A percentile compares a stretch with the other conserved stretches of the same genome.
Evolutionary conservation across 2,888 invertebrate genomes (phyloP).

Genomic region (Heteromyza rotundicornis): DNA sequence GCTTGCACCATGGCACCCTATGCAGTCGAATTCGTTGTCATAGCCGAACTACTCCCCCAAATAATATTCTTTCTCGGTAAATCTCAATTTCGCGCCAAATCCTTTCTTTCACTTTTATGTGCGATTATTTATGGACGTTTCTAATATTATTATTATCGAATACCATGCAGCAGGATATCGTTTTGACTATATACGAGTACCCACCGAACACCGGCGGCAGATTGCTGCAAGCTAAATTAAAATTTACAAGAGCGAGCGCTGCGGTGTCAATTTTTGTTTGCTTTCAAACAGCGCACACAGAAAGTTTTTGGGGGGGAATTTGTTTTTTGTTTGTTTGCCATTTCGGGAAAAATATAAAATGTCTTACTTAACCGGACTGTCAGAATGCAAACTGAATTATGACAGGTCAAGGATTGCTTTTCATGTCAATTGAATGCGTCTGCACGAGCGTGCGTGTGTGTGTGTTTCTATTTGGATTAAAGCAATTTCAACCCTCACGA

Average conservation of each 20-base stretch:
- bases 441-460: slow-evolving; percentile 1
- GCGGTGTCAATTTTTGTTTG: neutral
- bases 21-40: too few relatives aligned
- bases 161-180: slow-evolving; percentile 9
- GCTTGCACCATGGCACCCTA: too few relatives aligned
- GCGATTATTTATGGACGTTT: slow-evolving; percentile 32
- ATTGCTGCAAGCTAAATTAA: neutral
- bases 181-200: neutral
- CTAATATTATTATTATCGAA: slow-evolving; percentile 42
- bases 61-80: slow-evolving; percentile 31
- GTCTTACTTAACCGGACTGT: slow-evolving; percentile 43
- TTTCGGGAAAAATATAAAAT: slow-evolving; percentile 23
- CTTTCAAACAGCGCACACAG: slow-evolving; percentile 1
- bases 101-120: slow-evolving; percentile 39
- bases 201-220: neutral
- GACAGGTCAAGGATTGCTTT: slow-evolving; percentile 53
- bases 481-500: slow-evolving; percentile 6
- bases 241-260: neutral
- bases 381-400: slow-evolving; percentile 40
- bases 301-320: slow-evolving; percentile 19
- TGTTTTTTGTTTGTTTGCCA: neutral
- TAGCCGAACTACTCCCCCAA: too few relatives aligned
- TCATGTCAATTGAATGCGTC: slow-evolving; percentile 28
- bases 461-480: neutral
- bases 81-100: slow-evolving; percentile 42